Base-by-base conservation (phyloP, 2,113 vertebrate genomes). In the Rhinolophus sinicus region DNA sequence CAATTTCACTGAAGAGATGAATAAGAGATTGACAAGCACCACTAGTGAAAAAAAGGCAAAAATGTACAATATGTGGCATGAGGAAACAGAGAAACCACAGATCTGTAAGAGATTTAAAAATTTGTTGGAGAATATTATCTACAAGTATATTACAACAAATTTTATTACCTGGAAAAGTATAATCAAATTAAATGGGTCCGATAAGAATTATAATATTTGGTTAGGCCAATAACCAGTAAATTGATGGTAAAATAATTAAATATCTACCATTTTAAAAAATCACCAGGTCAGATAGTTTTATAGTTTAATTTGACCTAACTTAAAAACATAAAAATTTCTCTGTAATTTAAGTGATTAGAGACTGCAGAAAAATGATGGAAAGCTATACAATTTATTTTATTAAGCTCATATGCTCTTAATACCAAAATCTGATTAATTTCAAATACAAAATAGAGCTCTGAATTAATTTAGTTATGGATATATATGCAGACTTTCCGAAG, bases 401-500 rank as follows among this genome's bases (percentile, higher is more conserved):
- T 76, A 92, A 90, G 77, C 18, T 50, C 75, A 82, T 13, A 28
- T 75, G 62, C 62, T 86, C 69, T 86, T 85, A 86, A 75, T 73
- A n/a, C 21, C 40, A 73, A 90, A 62, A 56, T 38, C 6, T 91
- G 47, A 6, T 73, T 70, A 92, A 44, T 28, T 28, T 84, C 73
- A 69, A 64, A 50, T 47, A 16, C 3, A 54, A 92, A 92, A 67
- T 65, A 75, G 85, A 92, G 19, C 38, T 86, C 64, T 91, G 52
- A 62, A 69, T 92, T 30, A 56, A n/a, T 73, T 95, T 69, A 73
- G 12, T 93, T 5, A 44, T 44, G 47, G 9, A 47, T 30, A 56
- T n/a, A 87, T 47, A 72, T 60, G 13, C 22, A 72, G 26, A 77
- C 62, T 92, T 94, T 93, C 13, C 80, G 38, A 96, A 93, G 38